Evolutionary conservation across 2,113 vertebrate species (phyloP), one percentile per base, ranked within the genome.

Genomic region (Micromys minutus): DNA sequence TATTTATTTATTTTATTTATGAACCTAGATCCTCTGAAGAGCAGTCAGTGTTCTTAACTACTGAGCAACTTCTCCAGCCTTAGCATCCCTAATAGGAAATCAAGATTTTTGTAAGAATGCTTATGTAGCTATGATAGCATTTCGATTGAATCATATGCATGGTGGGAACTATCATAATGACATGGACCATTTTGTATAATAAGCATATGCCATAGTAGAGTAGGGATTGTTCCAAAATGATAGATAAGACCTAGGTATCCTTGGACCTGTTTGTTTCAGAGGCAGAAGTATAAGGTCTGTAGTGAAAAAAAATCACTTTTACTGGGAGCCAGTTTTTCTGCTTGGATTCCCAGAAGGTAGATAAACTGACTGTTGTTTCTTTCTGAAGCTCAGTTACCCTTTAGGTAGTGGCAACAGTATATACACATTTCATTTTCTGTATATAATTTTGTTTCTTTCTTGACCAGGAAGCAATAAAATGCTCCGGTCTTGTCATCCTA

Each of bases 361-460:
- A n/a, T 80, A n/a, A 96, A 74, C 61, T 63, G 61, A 63, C 36
- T 76, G 55, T 16, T 90, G 22, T 91, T 71, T 92, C 65, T 86
- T 87, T 59, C 34, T 55, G 69, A 91, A 55, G 3, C 71, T 95
- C 50, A 36, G 69, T 71, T 93, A 93, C 39, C 63, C 45, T 87
- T 89, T 67, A 69, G 29, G 50, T 91, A 69, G 39, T 93, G 79
- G 50, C 87, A 90, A 80, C 42, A 91, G 63, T 94, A 94, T 16
- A 87, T 63, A 93, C 39, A 96, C 57, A 93, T 95, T 95, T 92
- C 71, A 95, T 96, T 95, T 94, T 96, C 89, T 88, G 45, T 52
- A 93, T 87, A 19, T 94, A 93, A 63, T 94, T 93, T 95, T 94
- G n/a, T 94, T 96, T 96, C 67, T 95, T 93, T 93, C 74, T 77